These are phyloP conservation scores for Pterobdella sp. DNA, from an alignment of 2,888 invertebrate species.

Conservation along the genomic window DNA sequence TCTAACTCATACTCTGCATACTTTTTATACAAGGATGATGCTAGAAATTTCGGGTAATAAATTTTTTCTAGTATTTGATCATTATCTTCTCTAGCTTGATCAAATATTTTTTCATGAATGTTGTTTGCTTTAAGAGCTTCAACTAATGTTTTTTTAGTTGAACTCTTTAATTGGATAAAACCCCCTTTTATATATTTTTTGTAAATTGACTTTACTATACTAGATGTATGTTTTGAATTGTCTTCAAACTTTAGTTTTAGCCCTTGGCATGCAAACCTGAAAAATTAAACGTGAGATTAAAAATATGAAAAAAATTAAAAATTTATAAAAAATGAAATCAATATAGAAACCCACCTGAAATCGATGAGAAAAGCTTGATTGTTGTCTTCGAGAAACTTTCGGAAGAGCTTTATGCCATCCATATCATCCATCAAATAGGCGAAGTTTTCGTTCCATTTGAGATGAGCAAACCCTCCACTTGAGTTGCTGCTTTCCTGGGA, in stretches of 20 bases:
- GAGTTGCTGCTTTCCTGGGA: slow-evolving; percentile 46
- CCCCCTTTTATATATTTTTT: slow-evolving; percentile 61
- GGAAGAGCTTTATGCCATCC: slow-evolving; percentile 80
- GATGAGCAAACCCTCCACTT: slow-evolving; percentile 56
- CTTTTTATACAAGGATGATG: slow-evolving; percentile 77
- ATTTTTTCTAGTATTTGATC: slow-evolving; percentile 75
- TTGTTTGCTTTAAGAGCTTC: slow-evolving; percentile 47
- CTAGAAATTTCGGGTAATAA: slow-evolving; percentile 83
- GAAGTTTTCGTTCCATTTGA: slow-evolving; percentile 80
- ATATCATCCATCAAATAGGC: slow-evolving; percentile 75
- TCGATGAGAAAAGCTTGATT: neutral
- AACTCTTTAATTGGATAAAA: slow-evolving; percentile 60
- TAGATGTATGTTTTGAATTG: slow-evolving; percentile 53
- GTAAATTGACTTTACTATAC: slow-evolving; percentile 65
- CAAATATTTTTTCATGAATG: slow-evolving; percentile 72
- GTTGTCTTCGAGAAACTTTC: slow-evolving; percentile 53
- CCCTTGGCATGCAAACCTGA: slow-evolving; percentile 71
- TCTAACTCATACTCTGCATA: slow-evolving; percentile 48
- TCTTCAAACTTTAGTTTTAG: slow-evolving; percentile 55
- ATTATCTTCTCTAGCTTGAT: slow-evolving; percentile 72
- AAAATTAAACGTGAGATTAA: slow-evolving; percentile 55
- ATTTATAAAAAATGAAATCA: too few relatives aligned
- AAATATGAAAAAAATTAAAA: too few relatives aligned
- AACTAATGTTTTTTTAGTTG: slow-evolving; percentile 66
- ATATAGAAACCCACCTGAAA: slow-evolving; percentile 41